Conservation (phyloP, 2,113 vertebrate species). For the Jacana jacana region DNA sequence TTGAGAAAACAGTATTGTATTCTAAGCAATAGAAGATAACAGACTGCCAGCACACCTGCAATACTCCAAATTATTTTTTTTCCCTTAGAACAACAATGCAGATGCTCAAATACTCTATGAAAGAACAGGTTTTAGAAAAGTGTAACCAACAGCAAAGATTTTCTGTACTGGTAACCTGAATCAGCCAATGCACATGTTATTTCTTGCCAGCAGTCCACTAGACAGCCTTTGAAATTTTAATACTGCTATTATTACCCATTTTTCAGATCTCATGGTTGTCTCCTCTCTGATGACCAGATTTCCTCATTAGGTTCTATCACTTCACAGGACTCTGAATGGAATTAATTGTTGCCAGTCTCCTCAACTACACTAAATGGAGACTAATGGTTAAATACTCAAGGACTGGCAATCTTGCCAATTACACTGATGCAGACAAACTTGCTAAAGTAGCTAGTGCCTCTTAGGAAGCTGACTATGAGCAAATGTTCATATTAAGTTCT, state of each 20-base stretch:
- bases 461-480: background rate
- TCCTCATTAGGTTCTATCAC: background rate
- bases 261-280: background rate
- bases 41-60: background rate
- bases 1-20: background rate
- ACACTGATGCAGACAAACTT: background rate
- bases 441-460: background rate
- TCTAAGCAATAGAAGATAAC: background rate
- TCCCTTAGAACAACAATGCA: background rate
- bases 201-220: background rate
- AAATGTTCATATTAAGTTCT: background rate
- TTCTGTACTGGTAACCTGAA: background rate
- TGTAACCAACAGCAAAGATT: background rate
- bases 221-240: background rate
- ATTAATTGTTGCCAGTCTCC: background rate
- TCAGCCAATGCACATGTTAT: background rate
- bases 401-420: background rate
- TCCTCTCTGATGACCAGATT: background rate
- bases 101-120: background rate
- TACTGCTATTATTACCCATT: background rate
- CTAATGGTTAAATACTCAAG: background rate
- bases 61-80: background rate
- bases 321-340: background rate
- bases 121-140: background rate
- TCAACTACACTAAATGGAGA: background rate